These are phyloP conservation scores for Charina bottae DNA, from an alignment of 2,113 vertebrate genomes.

Conservation along the genomic window DNA sequence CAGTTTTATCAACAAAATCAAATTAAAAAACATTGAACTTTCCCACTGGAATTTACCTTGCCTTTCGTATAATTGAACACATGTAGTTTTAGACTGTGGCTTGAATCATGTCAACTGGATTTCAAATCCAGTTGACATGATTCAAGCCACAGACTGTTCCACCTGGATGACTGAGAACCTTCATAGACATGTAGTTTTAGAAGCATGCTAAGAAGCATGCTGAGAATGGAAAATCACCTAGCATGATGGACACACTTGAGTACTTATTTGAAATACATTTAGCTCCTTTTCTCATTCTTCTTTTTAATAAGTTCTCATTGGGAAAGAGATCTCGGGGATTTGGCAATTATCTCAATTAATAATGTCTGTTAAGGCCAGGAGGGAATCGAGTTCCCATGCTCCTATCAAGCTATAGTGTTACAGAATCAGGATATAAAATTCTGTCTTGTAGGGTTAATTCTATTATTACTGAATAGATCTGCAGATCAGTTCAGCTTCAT, in stretches of 20 bases:
- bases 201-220: neutral
- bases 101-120: no score
- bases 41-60: neutral
- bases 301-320: neutral
- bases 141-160: no score
- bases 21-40: neutral
- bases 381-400: neutral
- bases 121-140: no score
- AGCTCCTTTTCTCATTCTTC: neutral
- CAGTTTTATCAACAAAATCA: neutral
- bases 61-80: neutral
- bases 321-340: neutral
- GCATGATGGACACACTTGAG: neutral
- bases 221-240: neutral
- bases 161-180: no score
- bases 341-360: neutral
- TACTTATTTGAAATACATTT: neutral
- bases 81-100: neutral
- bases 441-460: neutral
- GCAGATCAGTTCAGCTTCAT: neutral
- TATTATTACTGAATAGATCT: neutral
- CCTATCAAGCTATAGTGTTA: neutral
- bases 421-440: neutral
- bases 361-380: neutral
- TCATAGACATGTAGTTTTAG: neutral